Evolutionary conservation across 2,113 vertebrate species (phyloP).

Genomic region (Nothobranchius furzeri): DNA sequence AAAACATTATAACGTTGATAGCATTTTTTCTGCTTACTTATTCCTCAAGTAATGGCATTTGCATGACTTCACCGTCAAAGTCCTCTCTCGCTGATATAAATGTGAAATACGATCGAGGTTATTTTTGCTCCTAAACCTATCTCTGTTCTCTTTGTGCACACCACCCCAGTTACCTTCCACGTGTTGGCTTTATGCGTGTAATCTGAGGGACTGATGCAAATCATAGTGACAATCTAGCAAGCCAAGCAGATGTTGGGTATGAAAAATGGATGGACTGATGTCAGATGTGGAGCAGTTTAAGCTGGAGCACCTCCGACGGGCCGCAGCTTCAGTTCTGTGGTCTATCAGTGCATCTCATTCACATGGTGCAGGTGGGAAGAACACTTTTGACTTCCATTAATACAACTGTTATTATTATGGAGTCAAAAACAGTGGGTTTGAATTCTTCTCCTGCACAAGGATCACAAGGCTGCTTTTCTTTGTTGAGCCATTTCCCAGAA

Average conservation of each 20-base stretch:
- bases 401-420: too few relatives aligned
- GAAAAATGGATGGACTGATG: constrained; percentile 75
- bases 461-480: too few relatives aligned
- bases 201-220: constrained; percentile 66
- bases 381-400: constrained; percentile 33
- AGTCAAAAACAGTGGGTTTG: too few relatives aligned
- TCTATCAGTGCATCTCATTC: constrained; percentile 25
- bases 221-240: constrained; percentile 76
- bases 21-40: constrained; percentile 7
- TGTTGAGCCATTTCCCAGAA: constrained; percentile 18
- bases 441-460: too few relatives aligned
- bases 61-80: constrained; percentile 16
- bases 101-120: background rate
- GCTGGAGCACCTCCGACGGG: constrained; percentile 61
- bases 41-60: constrained; percentile 8
- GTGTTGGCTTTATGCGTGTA: constrained; percentile 62
- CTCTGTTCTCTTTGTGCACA: constrained; percentile 24
- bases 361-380: constrained; percentile 11
- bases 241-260: constrained; percentile 76
- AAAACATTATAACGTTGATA: constrained; percentile 14
- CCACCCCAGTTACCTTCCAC: constrained; percentile 58
- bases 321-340: constrained; percentile 31
- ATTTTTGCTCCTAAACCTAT: constrained; percentile 14
- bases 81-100: background rate
- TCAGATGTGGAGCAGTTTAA: constrained; percentile 63